Percentiles rank a stretch among this genome's conserved stretches.
Conservation (phyloP, 2,113 vertebrate species). For the Sinocyclocheilus anshuiensis region DNA sequence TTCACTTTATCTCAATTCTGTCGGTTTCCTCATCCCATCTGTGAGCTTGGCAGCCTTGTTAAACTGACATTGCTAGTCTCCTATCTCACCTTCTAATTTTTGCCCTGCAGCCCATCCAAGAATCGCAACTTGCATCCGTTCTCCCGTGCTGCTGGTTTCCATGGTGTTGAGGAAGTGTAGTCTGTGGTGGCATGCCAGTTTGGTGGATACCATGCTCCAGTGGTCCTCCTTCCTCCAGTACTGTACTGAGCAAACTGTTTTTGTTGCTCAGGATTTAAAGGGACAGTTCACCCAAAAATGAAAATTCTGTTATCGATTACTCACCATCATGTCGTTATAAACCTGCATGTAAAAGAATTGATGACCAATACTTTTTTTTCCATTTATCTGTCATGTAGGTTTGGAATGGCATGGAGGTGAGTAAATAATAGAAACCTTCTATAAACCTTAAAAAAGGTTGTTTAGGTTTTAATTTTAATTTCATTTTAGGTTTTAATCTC, state of each 20-base stretch:
- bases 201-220: not conserved
- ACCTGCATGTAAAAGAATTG: not conserved
- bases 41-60: conserved; percentile 53
- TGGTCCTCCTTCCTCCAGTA: not conserved
- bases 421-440: not conserved
- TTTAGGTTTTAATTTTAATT: no score
- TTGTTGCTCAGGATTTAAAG: not conserved
- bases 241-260: not conserved
- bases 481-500: not conserved
- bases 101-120: conserved; percentile 27
- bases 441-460: not conserved
- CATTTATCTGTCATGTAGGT: not conserved
- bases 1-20: conserved; percentile 52
- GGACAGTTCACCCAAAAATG: not conserved
- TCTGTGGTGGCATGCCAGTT: conserved; percentile 28
- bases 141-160: conserved; percentile 39
- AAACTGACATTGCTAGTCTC: conserved; percentile 46
- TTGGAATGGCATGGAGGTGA: not conserved
- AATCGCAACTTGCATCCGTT: conserved; percentile 35
- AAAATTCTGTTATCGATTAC: not conserved
- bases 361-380: not conserved
- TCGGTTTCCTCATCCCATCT: conserved; percentile 52
- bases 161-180: conserved; percentile 18
- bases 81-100: conserved; percentile 53
- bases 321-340: not conserved